Evolutionary conservation across 2,113 vertebrate genomes (phyloP), one percentile per base, ranked within the genome.

Genomic region (Engraulis encrasicolus): DNA sequence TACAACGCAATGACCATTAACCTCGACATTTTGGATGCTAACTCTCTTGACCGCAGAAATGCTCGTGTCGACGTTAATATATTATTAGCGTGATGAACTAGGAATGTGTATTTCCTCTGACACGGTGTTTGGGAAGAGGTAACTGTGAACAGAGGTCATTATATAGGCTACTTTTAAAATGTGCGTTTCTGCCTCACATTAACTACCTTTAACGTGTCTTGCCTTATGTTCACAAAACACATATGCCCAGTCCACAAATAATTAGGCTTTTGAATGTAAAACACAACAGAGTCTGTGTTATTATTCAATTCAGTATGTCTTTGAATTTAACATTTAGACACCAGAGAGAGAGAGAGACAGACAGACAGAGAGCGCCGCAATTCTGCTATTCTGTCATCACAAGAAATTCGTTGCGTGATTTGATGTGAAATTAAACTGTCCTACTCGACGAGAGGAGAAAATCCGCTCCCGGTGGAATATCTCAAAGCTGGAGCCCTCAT

Each of bases 391-490:
- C 48, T 49, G 48, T 38, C 19, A 37, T 27, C 50, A 54, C 50
- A 84, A 27, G 18, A 19, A 37, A 19, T 31, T 61, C 87, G 50
- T 86, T 81, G 81, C 78, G 77, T 91, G 89, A 90, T 86, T 88
- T 85, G 87, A 91, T 90, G 87, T 89, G 52, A 80, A 89, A 91
- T 91, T 85, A 89, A 92, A 93, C 91, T 80, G 87, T 81, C 81
- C 91, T 88, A 80, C 80, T 31, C 90, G 84, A 50, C 77, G 58
- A 40, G 81, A 36, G 52, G 83, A 2, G 15, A 81, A 79, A 77
- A 50, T 84, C 50, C 14, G 83, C 79, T 84, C 78, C 50, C 89
- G 89, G 85, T 78, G 23, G 83, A 78, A 52, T 74, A 82, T 91
- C 91, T 89, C 83, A 7, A 88, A 90, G 90, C 88, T 86, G 52